Evolutionary conservation across 2,888 invertebrate species (phyloP), one percentile per base, ranked within the genome.

Genomic region (Desoria tigrina): DNA sequence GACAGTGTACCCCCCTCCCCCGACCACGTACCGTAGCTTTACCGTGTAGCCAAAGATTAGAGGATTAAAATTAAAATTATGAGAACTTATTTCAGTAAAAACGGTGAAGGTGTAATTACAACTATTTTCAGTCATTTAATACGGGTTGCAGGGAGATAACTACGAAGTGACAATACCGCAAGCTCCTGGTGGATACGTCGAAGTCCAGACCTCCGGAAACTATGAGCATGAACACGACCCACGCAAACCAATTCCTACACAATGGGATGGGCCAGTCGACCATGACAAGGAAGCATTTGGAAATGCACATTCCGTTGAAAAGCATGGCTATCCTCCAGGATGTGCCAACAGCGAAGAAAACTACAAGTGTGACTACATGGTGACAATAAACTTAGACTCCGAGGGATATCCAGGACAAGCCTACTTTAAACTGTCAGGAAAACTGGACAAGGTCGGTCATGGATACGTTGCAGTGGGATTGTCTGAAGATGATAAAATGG

Each of bases 401-500:
- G 18, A n/a, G 6, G 24, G 50, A 2, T 18, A 61, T 11, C 32
- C 42, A 1, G 9, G 45, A n/a, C 1, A 7, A 16, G 18, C 61
- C 1, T 50, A 61, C 11, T 69, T 69, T 55, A 62, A 65, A n/a
- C 50, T 68, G 2, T 55, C 60, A 1, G 14, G 50, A 3, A 61
- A 39, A 42, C 18, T 55, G 42, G 45, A 61, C 24, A 51, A 51
- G 6, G n/a, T n/a, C 16, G 45, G 21, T 6, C 51, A 59, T 11
- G 68, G 71, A 2, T 71, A 71, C 28, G 60, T 71, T 28, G 71
- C 66, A 7, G 60, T 71, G n/a, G 71, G 71, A 3, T 26, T 71
- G 23, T 71, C 71, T 6, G 42, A 61, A n/a, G 68, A 71, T 42
- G 23, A 66, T n/a, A 14, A 51, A 14, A 71, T 71, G 71, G 70